Evolutionary conservation across 2,888 invertebrate genomes (phyloP).

Genomic region (Drosophila flavopinicola): DNA sequence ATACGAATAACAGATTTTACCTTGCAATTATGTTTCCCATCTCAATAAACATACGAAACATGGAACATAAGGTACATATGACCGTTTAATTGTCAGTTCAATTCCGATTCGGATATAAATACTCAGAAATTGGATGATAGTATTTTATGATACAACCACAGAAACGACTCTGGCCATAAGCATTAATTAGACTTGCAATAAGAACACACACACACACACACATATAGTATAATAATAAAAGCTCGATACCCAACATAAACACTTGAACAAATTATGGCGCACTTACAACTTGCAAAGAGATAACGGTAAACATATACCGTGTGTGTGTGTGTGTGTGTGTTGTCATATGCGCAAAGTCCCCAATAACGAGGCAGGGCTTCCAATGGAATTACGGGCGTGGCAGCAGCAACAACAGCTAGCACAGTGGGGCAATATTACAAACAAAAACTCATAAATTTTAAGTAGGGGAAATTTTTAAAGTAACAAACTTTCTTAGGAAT

Average conservation of each 20-base stretch:
- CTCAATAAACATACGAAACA: background rate
- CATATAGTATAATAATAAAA: too few species aligned
- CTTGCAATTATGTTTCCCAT: background rate
- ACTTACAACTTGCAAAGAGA: slow-evolving; percentile 67
- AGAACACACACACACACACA: too few species aligned
- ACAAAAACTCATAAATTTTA: too few species aligned
- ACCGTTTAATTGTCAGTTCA: background rate
- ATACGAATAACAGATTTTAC: too few species aligned
- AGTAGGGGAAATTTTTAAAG: too few species aligned
- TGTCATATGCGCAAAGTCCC: slow-evolving; percentile 47
- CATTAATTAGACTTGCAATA: slow-evolving; percentile 68
- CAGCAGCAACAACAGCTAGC: slow-evolving; percentile 22
- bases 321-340: slow-evolving; percentile 13
- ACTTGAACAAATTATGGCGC: slow-evolving; percentile 67
- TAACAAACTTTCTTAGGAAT: too few species aligned
- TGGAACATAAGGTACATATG: too few species aligned
- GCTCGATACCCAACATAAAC: slow-evolving; percentile 65
- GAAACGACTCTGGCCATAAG: slow-evolving; percentile 37
- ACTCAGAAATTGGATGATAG: slow-evolving; percentile 3
- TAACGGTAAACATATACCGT: slow-evolving; percentile 59
- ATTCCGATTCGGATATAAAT: background rate
- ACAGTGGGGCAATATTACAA: slow-evolving; percentile 24
- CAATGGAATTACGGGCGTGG: slow-evolving; percentile 34
- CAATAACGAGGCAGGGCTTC: slow-evolving; percentile 51
- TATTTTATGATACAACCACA: slow-evolving; percentile 14